Evolutionary conservation across 1,140 invertebrate species (phyloP).

Genomic region (Pseudomyrmex pallidus): DNA sequence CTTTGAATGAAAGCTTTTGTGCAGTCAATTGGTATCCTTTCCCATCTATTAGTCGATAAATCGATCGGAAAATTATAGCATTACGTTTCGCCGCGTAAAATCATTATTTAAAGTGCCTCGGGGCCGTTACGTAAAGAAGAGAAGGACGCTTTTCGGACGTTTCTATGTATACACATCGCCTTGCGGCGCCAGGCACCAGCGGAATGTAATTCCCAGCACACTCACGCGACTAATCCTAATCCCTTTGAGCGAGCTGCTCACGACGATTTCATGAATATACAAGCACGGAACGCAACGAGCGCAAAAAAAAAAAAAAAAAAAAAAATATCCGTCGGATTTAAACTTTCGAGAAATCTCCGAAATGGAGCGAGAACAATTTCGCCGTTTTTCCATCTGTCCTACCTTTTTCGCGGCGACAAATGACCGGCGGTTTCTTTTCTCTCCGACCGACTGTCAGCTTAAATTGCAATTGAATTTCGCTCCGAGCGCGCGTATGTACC

Average conservation of each 20-base stretch:
- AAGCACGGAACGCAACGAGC: slow-evolving; percentile 10
- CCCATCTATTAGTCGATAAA: slow-evolving; percentile 14
- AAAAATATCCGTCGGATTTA: slow-evolving; percentile 30
- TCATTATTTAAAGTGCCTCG: slow-evolving; percentile 46
- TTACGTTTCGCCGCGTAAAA: slow-evolving; percentile 38
- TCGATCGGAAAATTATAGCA: slow-evolving; percentile 32
- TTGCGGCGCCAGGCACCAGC: neutral
- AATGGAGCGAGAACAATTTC: slow-evolving; percentile 62
- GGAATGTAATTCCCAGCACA: slow-evolving; percentile 40
- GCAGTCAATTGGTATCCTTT: neutral
- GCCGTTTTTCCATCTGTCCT: slow-evolving; percentile 58
- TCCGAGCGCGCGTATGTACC: neutral
- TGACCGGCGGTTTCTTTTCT: slow-evolving; percentile 25
- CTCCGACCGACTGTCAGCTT: neutral
- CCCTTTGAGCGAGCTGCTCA: slow-evolving; percentile 37
- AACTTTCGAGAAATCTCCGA: slow-evolving; percentile 62
- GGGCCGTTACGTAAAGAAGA: slow-evolving; percentile 27
- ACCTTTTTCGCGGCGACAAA: slow-evolving; percentile 27
- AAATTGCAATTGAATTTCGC: slow-evolving; percentile 42
- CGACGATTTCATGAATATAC: slow-evolving; percentile 59
- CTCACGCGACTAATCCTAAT: slow-evolving; percentile 47
- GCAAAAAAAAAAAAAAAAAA: neutral
- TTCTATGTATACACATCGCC: neutral
- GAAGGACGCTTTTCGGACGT: neutral
- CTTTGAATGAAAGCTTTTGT: slow-evolving; percentile 12